Conservation (phyloP, 2,888 invertebrate species). For the Xestia rhomboidea region DNA sequence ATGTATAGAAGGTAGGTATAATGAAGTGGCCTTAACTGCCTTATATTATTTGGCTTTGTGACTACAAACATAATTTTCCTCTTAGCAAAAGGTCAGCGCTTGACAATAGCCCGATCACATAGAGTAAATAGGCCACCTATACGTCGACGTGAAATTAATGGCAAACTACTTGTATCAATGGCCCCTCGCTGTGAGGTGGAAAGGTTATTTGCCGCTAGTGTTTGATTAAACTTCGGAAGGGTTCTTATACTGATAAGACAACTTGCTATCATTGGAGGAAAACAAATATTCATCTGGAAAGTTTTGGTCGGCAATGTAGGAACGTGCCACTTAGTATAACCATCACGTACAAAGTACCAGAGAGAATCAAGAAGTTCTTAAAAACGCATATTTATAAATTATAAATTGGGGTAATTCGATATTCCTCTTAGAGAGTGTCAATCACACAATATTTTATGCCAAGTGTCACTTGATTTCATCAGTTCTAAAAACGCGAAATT, state of each 20-base stretch:
- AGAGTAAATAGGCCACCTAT: slow-evolving; percentile 15
- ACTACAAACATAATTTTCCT: slow-evolving; percentile 14
- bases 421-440: no score
- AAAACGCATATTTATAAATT: no score
- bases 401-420: no score
- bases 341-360: no score
- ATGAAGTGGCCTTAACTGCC: neutral
- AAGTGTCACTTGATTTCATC: no score
- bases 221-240: slow-evolving; percentile 20
- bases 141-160: slow-evolving; percentile 20
- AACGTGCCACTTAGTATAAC: neutral
- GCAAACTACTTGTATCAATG: slow-evolving; percentile 8
- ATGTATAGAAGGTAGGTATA: neutral
- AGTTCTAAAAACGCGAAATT: no score
- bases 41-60: neutral
- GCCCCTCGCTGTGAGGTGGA: neutral
- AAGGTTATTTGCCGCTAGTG: slow-evolving; percentile 8
- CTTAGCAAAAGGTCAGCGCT: slow-evolving; percentile 1
- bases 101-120: neutral
- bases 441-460: no score
- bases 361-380: no score
- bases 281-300: no score
- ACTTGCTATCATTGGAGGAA: neutral
- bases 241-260: neutral
- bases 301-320: neutral